Evolutionary conservation across 30 jellyfish, hydroid and myxozoan species (phyloP).

Genomic region (Phacellophora camtschatica): DNA sequence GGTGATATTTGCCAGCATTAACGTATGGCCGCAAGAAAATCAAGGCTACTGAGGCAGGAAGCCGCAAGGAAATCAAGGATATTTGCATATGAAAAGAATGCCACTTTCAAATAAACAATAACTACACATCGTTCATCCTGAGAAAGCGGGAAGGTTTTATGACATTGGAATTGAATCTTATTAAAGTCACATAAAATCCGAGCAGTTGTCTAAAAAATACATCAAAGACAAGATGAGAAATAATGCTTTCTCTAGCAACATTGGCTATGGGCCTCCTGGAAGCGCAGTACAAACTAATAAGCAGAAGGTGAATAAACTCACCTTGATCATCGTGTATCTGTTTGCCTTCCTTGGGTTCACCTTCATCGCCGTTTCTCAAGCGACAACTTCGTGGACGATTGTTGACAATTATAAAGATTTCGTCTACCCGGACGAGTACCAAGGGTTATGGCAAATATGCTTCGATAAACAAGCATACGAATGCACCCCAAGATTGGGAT

Average conservation of each 20-base stretch:
- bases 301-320: constrained; percentile 23
- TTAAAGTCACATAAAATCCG: too few species aligned
- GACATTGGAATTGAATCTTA: too few species aligned
- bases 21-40: too few species aligned
- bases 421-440: constrained; percentile 67
- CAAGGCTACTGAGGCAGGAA: too few species aligned
- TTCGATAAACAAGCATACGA: constrained; percentile 36
- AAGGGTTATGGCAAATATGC: constrained; percentile 74
- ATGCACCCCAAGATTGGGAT: constrained; percentile 46
- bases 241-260: neutral
- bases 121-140: neutral
- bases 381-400: constrained; percentile 75
- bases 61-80: too few species aligned
- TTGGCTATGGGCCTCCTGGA: constrained; percentile 47
- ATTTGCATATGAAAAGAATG: neutral
- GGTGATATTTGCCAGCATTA: too few species aligned
- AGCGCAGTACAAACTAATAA: neutral
- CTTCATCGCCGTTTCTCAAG: constrained; percentile 67
- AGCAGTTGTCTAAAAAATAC: neutral
- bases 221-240: constrained; percentile 16
- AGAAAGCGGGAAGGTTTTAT: too few species aligned
- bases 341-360: constrained; percentile 59
- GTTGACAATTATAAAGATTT: constrained; percentile 57
- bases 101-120: neutral
- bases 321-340: constrained; percentile 38